phyloP scores from a whole-genome alignment of 2,888 invertebrate genomes.

The Hedya salicella region DNA sequence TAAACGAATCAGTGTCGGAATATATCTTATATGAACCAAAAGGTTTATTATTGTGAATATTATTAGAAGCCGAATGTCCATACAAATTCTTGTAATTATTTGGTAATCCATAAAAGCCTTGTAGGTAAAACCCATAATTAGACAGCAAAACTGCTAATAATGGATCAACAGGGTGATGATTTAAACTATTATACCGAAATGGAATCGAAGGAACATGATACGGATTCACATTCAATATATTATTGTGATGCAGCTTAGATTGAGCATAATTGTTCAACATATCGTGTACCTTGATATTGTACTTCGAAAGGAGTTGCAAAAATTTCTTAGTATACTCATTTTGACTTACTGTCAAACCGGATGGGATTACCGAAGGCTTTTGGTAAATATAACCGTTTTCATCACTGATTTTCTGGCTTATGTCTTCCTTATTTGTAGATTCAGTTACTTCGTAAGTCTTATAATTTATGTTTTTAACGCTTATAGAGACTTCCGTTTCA shows the following conservation, averaged over 20 bases:
- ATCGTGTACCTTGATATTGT: constrained; percentile 66
- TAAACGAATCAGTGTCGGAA: constrained; percentile 71
- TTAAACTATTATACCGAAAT: constrained; percentile 79
- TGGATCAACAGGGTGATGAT: constrained; percentile 85
- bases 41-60: constrained; percentile 87
- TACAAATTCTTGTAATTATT: constrained; percentile 81
- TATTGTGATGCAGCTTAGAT: constrained; percentile 51
- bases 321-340: constrained; percentile 27
- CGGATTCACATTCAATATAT: constrained; percentile 47
- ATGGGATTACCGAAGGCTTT: background rate
- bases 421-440: constrained; percentile 4
- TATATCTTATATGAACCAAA: constrained; percentile 86
- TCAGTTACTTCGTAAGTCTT: constrained; percentile 21
- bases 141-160: constrained; percentile 86
- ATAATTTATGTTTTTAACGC: background rate
- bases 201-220: constrained; percentile 39
- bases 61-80: constrained; percentile 86
- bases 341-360: background rate
- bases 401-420: background rate
- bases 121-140: constrained; percentile 86
- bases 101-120: constrained; percentile 64
- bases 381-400: background rate
- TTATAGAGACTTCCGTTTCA: background rate
- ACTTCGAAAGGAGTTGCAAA: constrained; percentile 58
- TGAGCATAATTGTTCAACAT: constrained; percentile 65